Base-by-base conservation (phyloP, 2,888 invertebrate species). In the Chydorus sphaericus region DNA sequence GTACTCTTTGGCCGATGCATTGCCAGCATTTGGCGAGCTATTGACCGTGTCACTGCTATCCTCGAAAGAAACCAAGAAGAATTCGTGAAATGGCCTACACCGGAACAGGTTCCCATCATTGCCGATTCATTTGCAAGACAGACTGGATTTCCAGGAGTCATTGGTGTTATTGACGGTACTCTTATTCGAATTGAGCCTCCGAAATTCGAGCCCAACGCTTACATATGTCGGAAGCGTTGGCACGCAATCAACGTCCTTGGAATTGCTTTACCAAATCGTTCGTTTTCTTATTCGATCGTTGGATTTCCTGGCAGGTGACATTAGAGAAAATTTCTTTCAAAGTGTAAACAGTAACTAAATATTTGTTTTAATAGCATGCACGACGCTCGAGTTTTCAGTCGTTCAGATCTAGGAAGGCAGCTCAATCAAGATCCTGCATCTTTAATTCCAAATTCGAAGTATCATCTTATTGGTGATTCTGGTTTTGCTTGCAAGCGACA, bases 291-390 rank as follows among this genome's bases (percentile, higher is more conserved):
- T 18, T 33, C 33, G 30, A 6, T 18, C 33, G 51, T 33, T 3
- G 51, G 51, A 31, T 51, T 51, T 30, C 51, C 51, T n/a, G 51
- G 51, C 30, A 51, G 51, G n/a, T n/a, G n/a, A n/a, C n/a, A n/a
- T n/a, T n/a, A n/a, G n/a, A n/a, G n/a, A n/a, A n/a, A n/a, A n/a
- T n/a, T n/a, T n/a, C n/a, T n/a, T n/a, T n/a, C n/a, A n/a, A n/a
- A n/a, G n/a, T n/a, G n/a, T n/a, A n/a, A n/a, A n/a, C n/a, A n/a
- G n/a, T n/a, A n/a, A n/a, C n/a, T n/a, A n/a, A n/a, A n/a, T n/a
- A n/a, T n/a, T n/a, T n/a, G n/a, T n/a, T n/a, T n/a, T n/a, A n/a
- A n/a, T n/a, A n/a, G n/a, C 29, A 33, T 30, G 14, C 26, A 51
- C 33, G 51, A 51, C 33, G 51, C 33, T 3, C 28, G 51, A 33